Conservation (phyloP, 2,888 invertebrate species). For the Spisula subtruncata region DNA sequence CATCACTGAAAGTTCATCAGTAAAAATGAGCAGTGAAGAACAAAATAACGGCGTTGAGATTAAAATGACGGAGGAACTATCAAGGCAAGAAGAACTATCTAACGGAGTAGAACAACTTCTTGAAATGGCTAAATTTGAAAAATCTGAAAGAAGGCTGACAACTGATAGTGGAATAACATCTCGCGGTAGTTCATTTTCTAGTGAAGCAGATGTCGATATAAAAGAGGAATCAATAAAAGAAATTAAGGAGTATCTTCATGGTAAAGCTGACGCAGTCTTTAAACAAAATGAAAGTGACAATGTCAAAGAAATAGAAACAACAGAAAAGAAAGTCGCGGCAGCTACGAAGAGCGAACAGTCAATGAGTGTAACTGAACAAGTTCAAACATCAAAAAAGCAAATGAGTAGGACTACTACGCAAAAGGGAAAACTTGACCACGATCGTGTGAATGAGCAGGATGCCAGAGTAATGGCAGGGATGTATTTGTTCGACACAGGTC, state of each 20-base stretch:
- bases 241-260: conserved; percentile 63
- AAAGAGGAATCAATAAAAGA: conserved; percentile 50
- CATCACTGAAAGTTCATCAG: not conserved
- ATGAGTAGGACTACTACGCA: not conserved
- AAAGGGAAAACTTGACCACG: conserved; percentile 22
- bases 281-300: conserved; percentile 48
- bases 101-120: conserved; percentile 36
- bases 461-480: conserved; percentile 59
- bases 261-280: conserved; percentile 50
- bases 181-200: conserved; percentile 65
- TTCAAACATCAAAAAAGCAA: conserved; percentile 14
- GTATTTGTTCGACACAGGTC: conserved; percentile 56
- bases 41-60: not conserved
- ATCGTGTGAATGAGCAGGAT: conserved; percentile 48
- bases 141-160: conserved; percentile 47
- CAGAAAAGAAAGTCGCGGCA: not conserved
- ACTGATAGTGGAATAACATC: conserved; percentile 67
- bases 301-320: conserved; percentile 16
- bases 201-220: conserved; percentile 60
- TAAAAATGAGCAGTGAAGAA: not conserved
- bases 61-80: not conserved
- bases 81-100: conserved; percentile 37
- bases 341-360: not conserved
- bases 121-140: conserved; percentile 35
- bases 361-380: not conserved